Conservation (phyloP, 2,888 invertebrate genomes). For the Torymus auratus region DNA sequence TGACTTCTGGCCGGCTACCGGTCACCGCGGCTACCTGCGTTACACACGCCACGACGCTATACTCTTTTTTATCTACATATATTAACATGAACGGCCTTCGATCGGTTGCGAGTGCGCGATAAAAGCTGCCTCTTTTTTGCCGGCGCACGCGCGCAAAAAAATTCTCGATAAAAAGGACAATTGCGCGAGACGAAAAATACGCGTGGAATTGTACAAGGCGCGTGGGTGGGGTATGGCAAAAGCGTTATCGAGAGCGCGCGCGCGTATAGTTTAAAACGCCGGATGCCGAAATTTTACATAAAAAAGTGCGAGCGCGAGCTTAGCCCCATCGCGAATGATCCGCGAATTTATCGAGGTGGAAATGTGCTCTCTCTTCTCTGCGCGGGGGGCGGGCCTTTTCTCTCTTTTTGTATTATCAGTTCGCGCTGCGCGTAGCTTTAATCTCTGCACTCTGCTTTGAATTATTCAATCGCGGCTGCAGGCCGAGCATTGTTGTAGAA, state of each 20-base stretch:
- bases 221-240: neutral
- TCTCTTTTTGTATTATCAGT: conserved; percentile 17
- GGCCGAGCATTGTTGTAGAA: conserved; percentile 43
- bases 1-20: conserved; percentile 46
- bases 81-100: conserved; percentile 44
- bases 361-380: conserved; percentile 30
- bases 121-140: conserved; percentile 1
- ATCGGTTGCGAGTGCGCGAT: conserved; percentile 20
- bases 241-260: conserved; percentile 29
- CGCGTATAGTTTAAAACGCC: conserved; percentile 3
- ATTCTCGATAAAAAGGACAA: conserved; percentile 21
- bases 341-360: conserved; percentile 51
- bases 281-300: conserved; percentile 41
- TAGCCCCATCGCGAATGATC: conserved; percentile 38
- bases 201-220: neutral
- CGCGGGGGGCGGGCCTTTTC: neutral
- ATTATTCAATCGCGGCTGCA: conserved; percentile 48
- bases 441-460: conserved; percentile 52
- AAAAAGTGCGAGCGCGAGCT: conserved; percentile 32
- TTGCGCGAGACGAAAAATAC: neutral
- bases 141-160: too few relatives aligned
- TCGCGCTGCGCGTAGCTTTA: conserved; percentile 26
- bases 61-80: conserved; percentile 18
- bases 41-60: conserved; percentile 10
- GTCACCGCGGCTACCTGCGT: conserved; percentile 33